Evolutionary conservation across 2,113 vertebrate species (phyloP).

Genomic region (Phylloscopus trochilus): DNA sequence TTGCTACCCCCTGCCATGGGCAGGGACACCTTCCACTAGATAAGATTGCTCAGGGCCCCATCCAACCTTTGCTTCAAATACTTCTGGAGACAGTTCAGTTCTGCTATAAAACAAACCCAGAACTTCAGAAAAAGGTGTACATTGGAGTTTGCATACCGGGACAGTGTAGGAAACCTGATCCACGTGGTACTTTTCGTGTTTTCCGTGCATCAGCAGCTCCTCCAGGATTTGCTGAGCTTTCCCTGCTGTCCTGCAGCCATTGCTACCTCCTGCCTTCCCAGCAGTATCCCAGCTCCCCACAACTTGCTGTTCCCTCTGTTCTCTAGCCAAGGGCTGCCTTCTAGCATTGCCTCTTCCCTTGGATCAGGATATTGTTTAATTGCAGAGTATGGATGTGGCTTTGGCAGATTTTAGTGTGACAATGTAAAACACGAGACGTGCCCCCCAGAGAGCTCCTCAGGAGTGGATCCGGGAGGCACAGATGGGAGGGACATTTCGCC

Average conservation of each 20-base stretch:
- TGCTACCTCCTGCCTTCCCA: neutral
- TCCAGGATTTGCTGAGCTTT: conserved; percentile 14
- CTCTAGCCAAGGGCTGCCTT: neutral
- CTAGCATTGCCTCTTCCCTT: neutral
- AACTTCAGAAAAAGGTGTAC: neutral
- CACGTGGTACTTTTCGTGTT: neutral
- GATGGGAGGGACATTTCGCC: neutral
- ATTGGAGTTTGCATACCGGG: neutral
- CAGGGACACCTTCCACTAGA: neutral
- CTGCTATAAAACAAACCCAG: neutral
- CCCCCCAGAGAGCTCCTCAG: neutral
- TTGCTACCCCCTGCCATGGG: neutral
- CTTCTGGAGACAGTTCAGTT: neutral
- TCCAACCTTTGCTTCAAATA: neutral
- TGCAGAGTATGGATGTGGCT: neutral
- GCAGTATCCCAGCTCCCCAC: neutral
- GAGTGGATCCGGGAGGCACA: neutral
- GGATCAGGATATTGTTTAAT: neutral
- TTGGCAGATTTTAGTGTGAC: neutral
- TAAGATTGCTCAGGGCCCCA: neutral
- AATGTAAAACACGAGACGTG: neutral
- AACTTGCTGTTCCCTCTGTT: neutral
- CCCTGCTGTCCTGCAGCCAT: neutral
- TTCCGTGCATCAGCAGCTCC: neutral
- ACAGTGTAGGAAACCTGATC: neutral